Conservation (phyloP, 2,797 vertebrate species). For the Antennarius maculatus region DNA sequence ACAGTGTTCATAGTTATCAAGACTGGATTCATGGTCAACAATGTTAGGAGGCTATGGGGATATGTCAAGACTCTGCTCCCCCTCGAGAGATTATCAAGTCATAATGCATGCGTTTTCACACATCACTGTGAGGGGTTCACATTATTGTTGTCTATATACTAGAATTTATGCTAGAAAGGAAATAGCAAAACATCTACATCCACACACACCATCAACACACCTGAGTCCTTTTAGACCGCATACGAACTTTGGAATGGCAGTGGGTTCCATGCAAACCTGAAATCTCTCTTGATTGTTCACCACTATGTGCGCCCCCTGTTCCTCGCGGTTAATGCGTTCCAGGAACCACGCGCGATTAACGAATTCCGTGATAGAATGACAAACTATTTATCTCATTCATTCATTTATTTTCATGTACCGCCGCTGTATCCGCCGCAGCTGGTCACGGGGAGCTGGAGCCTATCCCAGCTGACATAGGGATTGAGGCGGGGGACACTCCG, state of each 20-base stretch:
- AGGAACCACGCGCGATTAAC: too few species aligned
- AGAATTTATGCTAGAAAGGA: constrained; percentile 73
- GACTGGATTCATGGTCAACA: constrained; percentile 70
- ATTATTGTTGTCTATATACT: constrained; percentile 77
- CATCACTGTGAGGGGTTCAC: constrained; percentile 81
- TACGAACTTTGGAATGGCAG: constrained; percentile 74
- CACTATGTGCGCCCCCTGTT: not conserved
- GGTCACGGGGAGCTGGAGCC: too few species aligned
- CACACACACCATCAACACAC: constrained; percentile 74
- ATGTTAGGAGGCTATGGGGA: constrained; percentile 66
- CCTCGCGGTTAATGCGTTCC: too few species aligned
- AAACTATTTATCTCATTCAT: too few species aligned
- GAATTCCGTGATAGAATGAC: too few species aligned
- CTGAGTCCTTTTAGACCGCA: constrained; percentile 75
- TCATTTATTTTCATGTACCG: too few species aligned
- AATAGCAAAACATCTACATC: constrained; percentile 75
- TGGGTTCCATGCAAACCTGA: constrained; percentile 77
- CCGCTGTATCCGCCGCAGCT: too few species aligned
- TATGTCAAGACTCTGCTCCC: constrained; percentile 67
- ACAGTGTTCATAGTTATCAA: constrained; percentile 78
- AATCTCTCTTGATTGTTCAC: constrained; percentile 68
- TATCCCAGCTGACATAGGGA: too few species aligned
- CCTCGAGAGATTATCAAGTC: constrained; percentile 74
- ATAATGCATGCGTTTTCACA: constrained; percentile 80
- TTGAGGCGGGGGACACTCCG: too few species aligned